Evolutionary conservation across 2,888 invertebrate genomes (phyloP).

Genomic region (Sturmia bella): DNA sequence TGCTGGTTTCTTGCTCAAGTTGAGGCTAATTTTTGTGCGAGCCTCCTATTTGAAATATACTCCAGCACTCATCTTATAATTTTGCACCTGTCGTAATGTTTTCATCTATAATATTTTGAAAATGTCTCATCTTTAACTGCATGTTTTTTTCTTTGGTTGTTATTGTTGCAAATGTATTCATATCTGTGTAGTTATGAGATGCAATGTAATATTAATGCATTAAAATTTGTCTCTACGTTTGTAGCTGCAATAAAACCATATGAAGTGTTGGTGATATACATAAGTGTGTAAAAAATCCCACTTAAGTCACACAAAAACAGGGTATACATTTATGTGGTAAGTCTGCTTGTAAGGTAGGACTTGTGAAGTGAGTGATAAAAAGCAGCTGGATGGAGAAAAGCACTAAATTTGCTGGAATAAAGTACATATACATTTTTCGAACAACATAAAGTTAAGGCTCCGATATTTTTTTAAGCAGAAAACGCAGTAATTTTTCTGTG

Average conservation of each 20-base stretch:
- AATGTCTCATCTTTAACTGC: slow-evolving; percentile 44
- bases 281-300: not conserved
- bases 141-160: not conserved
- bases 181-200: slow-evolving; percentile 21
- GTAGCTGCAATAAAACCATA: not conserved
- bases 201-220: slow-evolving; percentile 36
- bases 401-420: no score
- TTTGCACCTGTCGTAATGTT: slow-evolving; percentile 67
- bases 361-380: not conserved
- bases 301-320: not conserved
- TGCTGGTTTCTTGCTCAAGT: no score
- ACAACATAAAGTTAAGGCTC: no score
- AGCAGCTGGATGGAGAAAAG: no score
- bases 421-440: no score
- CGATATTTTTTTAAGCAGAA: no score
- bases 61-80: slow-evolving; percentile 65
- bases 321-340: slow-evolving; percentile 24
- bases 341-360: not conserved
- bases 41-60: slow-evolving; percentile 7
- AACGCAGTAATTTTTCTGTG: no score
- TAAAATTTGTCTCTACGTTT: slow-evolving; percentile 19
- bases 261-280: slow-evolving; percentile 7
- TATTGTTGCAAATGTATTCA: not conserved
- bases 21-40: not conserved
- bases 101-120: slow-evolving; percentile 63